Evolutionary conservation across 2,888 invertebrate species (phyloP).

Genomic region (Ptilodon capucinus): DNA sequence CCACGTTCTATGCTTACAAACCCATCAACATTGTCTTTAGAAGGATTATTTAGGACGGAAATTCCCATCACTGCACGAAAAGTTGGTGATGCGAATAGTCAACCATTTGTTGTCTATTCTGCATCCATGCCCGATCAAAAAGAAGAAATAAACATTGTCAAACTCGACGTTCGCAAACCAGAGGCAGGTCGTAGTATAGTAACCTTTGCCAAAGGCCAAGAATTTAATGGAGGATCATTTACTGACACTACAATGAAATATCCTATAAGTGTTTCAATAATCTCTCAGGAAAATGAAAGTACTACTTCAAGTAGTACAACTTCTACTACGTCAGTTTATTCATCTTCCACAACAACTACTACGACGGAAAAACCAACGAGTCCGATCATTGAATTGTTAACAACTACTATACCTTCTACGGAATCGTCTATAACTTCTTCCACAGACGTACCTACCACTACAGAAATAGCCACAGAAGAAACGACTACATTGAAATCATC

Average conservation of each 20-base stretch:
- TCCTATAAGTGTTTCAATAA: constrained; percentile 54
- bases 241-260: constrained; percentile 45
- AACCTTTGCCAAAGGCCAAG: constrained; percentile 69
- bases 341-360: constrained; percentile 24
- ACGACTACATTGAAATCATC: constrained; percentile 59
- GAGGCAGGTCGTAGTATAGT: constrained; percentile 60
- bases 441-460: constrained; percentile 9
- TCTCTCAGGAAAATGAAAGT: constrained; percentile 33
- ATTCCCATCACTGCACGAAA: constrained; percentile 59
- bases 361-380: constrained; percentile 29
- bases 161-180: constrained; percentile 58
- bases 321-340: constrained; percentile 23
- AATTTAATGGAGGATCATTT: constrained; percentile 57
- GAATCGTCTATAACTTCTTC: constrained; percentile 23
- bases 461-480: constrained; percentile 45
- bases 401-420: constrained; percentile 34
- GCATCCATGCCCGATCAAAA: constrained; percentile 58
- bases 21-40: constrained; percentile 86
- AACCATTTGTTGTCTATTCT: constrained; percentile 76
- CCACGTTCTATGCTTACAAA: constrained; percentile 70
- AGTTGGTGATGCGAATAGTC: constrained; percentile 46
- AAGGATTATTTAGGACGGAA: constrained; percentile 85
- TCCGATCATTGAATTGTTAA: constrained; percentile 40
- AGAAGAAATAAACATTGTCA: constrained; percentile 59
- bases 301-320: constrained; percentile 31